Conservation (phyloP, 2,888 invertebrate genomes). For the Phorcus lineatus region DNA sequence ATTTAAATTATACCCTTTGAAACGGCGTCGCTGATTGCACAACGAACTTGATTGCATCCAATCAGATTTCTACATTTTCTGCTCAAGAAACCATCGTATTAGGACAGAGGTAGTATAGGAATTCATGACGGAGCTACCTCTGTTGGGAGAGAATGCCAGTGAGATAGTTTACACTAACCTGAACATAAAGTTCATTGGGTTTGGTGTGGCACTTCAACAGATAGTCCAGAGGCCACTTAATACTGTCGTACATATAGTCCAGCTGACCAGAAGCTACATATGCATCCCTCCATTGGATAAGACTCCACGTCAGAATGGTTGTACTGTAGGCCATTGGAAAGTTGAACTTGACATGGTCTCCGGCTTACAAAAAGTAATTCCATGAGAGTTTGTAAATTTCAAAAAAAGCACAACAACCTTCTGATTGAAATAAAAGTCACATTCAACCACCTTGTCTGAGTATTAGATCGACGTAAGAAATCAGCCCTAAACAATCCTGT, state of each 20-base stretch:
- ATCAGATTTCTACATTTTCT: too few species aligned
- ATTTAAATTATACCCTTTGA: too few species aligned
- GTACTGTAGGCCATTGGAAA: conserved; percentile 65
- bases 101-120: too few species aligned
- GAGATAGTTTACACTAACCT: conserved; percentile 72
- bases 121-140: too few species aligned
- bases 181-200: conserved; percentile 70
- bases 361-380: conserved; percentile 53
- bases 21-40: too few species aligned
- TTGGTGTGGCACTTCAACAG: conserved; percentile 78
- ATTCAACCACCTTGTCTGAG: too few species aligned
- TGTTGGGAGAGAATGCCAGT: neutral
- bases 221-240: conserved; percentile 81
- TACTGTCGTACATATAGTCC: conserved; percentile 57
- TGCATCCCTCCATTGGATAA: conserved; percentile 58
- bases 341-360: conserved; percentile 67
- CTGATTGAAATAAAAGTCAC: too few species aligned
- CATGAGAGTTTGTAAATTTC: neutral
- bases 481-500: too few species aligned
- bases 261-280: conserved; percentile 57
- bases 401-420: too few species aligned
- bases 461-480: too few species aligned
- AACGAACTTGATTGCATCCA: too few species aligned
- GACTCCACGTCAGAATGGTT: conserved; percentile 62
- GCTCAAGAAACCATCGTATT: too few species aligned